phyloP scores from a whole-genome alignment of 1,140 invertebrate genomes.

The Neodiprion pinetum region DNA sequence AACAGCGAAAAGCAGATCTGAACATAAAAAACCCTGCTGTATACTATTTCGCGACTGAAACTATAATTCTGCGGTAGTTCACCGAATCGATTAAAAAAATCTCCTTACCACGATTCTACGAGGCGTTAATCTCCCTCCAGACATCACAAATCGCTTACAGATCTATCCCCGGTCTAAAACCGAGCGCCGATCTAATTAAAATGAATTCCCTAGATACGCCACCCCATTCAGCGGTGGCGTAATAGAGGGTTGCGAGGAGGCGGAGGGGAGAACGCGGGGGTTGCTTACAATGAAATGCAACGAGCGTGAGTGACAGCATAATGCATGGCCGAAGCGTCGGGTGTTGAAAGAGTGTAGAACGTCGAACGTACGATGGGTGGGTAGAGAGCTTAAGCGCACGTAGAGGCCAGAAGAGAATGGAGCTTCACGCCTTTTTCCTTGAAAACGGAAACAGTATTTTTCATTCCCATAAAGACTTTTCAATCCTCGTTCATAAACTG shows the following conservation, averaged over 20 bases:
- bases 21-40: not conserved
- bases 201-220: slow-evolving; percentile 3
- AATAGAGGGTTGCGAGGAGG: not conserved
- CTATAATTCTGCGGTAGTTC: not conserved
- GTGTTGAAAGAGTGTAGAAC: not conserved
- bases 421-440: no score
- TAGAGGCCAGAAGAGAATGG: no score
- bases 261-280: not conserved
- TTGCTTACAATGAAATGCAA: slow-evolving; percentile 2
- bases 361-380: no score
- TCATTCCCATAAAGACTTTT: no score
- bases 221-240: not conserved
- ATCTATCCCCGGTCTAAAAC: not conserved
- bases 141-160: not conserved
- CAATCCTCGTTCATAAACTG: no score
- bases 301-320: slow-evolving; percentile 1
- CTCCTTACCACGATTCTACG: not conserved
- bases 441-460: no score
- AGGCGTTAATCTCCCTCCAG: not conserved
- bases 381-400: no score
- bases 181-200: slow-evolving; percentile 4
- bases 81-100: not conserved
- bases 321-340: not conserved
- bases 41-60: not conserved
- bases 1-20: not conserved